phyloP scores from a whole-genome alignment of 2,888 invertebrate species.

The Drosophila prostipennis region DNA sequence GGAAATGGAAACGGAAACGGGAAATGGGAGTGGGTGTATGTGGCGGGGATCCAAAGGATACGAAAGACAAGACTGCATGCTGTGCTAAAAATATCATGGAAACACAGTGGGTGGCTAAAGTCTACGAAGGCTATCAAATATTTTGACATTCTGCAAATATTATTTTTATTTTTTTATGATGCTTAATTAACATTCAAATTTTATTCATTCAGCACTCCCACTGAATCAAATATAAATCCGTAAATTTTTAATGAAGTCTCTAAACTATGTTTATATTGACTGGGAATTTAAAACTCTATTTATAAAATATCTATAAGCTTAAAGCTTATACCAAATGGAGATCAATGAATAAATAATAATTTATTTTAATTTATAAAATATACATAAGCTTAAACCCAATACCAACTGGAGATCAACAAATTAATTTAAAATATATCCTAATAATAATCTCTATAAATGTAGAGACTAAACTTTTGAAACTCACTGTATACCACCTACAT shows the following conservation, averaged over 20 bases:
- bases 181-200: neutral
- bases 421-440: no score
- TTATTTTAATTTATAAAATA: no score
- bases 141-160: neutral
- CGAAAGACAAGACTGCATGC: conserved; percentile 2
- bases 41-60: conserved; percentile 7
- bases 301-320: no score
- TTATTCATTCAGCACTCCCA: neutral
- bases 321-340: no score
- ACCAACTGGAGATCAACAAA: no score
- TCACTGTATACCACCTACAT: conserved; percentile 11
- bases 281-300: no score
- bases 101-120: conserved; percentile 15
- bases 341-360: no score
- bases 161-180: neutral
- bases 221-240: no score
- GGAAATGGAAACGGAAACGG: conserved; percentile 5
- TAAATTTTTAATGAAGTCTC: no score
- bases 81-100: conserved; percentile 1
- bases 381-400: no score
- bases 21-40: conserved; percentile 7
- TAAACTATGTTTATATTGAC: no score
- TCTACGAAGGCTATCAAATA: neutral
- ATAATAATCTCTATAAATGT: no score
- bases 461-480: neutral